These are phyloP conservation scores for Lasioglossum figueresi DNA, from an alignment of 2,888 invertebrate species.

Conservation along the genomic window DNA sequence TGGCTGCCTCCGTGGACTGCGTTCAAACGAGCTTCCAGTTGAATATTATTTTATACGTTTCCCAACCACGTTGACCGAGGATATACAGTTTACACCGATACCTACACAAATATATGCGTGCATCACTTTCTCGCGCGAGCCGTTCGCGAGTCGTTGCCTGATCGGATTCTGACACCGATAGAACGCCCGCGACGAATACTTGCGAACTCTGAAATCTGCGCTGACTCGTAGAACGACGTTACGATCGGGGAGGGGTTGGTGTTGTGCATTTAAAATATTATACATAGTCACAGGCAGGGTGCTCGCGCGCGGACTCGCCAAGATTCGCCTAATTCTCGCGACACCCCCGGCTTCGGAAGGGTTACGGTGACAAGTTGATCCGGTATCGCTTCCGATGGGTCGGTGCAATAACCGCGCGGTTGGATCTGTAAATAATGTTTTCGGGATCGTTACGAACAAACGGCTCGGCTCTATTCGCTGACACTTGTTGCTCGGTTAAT, in stretches of 20 bases:
- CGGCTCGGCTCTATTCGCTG: constrained; percentile 40
- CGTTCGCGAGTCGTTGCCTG: constrained; percentile 29
- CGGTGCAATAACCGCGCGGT: constrained; percentile 27
- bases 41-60: constrained; percentile 29
- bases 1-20: constrained; percentile 30
- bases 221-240: constrained; percentile 12
- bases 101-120: neutral
- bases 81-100: neutral
- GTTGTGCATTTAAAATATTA: neutral
- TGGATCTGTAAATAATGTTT: constrained; percentile 58
- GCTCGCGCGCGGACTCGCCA: constrained; percentile 68
- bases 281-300: neutral
- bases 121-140: constrained; percentile 51
- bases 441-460: constrained; percentile 35
- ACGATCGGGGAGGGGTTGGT: constrained; percentile 47
- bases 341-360: neutral
- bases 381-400: constrained; percentile 16
- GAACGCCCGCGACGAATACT: constrained; percentile 11
- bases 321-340: constrained; percentile 45
- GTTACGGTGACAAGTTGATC: neutral
- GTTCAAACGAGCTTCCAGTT: constrained; percentile 51
- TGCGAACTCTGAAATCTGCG: neutral
- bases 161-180: constrained; percentile 34
- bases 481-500: constrained; percentile 36
- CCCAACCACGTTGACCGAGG: constrained; percentile 3